These are phyloP conservation scores for Pterois miles DNA, from an alignment of 2,797 vertebrate species.

Conservation along the genomic window DNA sequence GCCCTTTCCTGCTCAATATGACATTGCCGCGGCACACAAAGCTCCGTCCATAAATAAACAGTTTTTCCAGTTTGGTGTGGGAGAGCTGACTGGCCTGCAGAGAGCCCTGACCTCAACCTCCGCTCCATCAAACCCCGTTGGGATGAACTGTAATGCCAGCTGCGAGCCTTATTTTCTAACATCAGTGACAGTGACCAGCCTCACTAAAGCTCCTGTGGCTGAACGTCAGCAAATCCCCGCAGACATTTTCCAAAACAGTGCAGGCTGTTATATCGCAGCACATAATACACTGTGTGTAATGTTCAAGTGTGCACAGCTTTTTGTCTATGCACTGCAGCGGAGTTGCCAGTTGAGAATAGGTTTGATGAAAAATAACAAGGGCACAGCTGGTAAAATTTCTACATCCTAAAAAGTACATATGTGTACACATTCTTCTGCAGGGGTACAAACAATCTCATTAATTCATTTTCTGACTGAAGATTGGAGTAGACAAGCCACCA, in stretches of 20 bases:
- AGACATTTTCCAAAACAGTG: not conserved
- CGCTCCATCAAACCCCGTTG: not conserved
- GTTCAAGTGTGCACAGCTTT: not conserved
- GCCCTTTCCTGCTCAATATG: not conserved
- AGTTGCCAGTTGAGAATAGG: not conserved
- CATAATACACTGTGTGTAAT: not conserved
- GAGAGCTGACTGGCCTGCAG: not conserved
- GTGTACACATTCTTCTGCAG: not conserved
- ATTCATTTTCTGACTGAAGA: not conserved
- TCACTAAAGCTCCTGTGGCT: not conserved
- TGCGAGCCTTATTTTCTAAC: not conserved
- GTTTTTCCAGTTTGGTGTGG: not conserved
- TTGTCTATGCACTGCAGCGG: not conserved
- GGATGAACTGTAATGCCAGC: not conserved
- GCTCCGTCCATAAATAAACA: not conserved
- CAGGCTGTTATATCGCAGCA: not conserved
- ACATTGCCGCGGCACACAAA: not conserved
- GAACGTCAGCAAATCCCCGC: not conserved
- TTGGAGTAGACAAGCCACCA: not conserved
- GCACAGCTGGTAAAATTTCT: not conserved
- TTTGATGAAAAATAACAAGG: not conserved
- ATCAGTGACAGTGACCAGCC: no score
- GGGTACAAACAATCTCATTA: not conserved
- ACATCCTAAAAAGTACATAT: not conserved
- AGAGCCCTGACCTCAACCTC: no score